Base-by-base conservation (phyloP, 2,113 vertebrate species). In the Scolopax mira region DNA sequence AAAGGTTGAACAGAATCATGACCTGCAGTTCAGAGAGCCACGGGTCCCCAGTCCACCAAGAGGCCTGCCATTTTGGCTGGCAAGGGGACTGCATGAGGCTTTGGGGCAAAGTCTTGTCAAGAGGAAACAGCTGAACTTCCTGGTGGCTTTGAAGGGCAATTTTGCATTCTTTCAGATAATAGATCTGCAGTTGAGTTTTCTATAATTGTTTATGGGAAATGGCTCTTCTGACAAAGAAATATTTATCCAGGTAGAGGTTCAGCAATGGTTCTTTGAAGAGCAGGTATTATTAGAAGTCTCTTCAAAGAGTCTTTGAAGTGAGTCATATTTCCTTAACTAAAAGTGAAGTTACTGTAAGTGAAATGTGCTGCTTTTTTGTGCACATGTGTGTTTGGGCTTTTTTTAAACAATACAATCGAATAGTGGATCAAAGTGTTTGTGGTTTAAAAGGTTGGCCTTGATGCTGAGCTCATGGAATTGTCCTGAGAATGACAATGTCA, bases 271-370 rank as follows among this genome's bases (percentile, higher is more conserved):
- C 89, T 95, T 89, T 94, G 92, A 96, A 94, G 84, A 90, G 35
- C 4, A 4, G 66, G 67, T 92, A 94, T 94, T 89, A 96, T 48
- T 65, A 89, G 42, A 95, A 94, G 51, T 87, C 35, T 91, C 67
- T 96, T 91, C 90, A 94, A 91, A 87, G 90, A 65, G 62, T 69
- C 85, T 94, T 96, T 94, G 96, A 96, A 93, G 71, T 72, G 64
- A 94, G 35, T 87, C 73, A 93, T 78, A 60, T 83, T 95, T 89
- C 87, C 62, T 90, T 89, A 90, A 94, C 62, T 66, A 75, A 74
- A 97, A 90, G 62, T 88, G 89, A 91, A 95, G 90, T 84, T 93
- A 61, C 35, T 16, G 8, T 87, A 90, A 96, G 60, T 30, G 48
- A 91, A 95, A 97, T 10, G 33, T 51, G 61, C 14, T 4, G 4